Base-by-base conservation (phyloP, 1,140 invertebrate species). In the Drosophila nigrodunni region DNA sequence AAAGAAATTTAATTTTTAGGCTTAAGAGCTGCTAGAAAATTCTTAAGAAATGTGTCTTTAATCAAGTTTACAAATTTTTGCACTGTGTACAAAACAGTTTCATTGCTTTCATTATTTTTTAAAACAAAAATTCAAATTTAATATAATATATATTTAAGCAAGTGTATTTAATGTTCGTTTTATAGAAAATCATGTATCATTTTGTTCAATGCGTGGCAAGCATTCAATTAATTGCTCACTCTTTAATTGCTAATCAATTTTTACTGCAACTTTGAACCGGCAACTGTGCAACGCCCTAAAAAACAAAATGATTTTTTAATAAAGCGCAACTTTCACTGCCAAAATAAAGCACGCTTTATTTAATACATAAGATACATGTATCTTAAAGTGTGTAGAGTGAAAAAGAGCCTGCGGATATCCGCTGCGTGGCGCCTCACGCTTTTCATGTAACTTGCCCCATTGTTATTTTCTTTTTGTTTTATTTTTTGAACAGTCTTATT, bases 351-450 rank as follows among this genome's bases (percentile, higher is more conserved):
- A 30, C 25, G 25, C 25, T 30, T 30, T 30, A 30, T 30, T 30
- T 30, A 30, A 30, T 30, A 30, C 25, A 30, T 30, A 30, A 30
- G 25, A 35, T 15, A 25, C 18, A 58, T 49, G 37, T 54, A 52
- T 77, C n/a, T 68, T 10, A 69, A n/a, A 69, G 50, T 59, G 80
- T 70, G 80, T 77, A 82, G 65, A 82, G 79, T 61, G 34, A 47
- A 55, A 8, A 13, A 7, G 34, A n/a, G 65, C 65, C 74, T 66
- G 80, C 80, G 82, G 83, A 87, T 87, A 87, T 88, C 82, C 83
- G 82, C 41, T 41, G 49, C 34, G 52, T 44, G 64, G 47, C n/a
- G 43, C 57, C 68, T 85, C 55, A 64, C 77, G 77, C 78, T 65
- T 77, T 69, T 52, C 64, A 30, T 30, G 25, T 34, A 44, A 43